Evolutionary conservation across 1,140 invertebrate species (phyloP).

Genomic region (Marisa cornuarietis): DNA sequence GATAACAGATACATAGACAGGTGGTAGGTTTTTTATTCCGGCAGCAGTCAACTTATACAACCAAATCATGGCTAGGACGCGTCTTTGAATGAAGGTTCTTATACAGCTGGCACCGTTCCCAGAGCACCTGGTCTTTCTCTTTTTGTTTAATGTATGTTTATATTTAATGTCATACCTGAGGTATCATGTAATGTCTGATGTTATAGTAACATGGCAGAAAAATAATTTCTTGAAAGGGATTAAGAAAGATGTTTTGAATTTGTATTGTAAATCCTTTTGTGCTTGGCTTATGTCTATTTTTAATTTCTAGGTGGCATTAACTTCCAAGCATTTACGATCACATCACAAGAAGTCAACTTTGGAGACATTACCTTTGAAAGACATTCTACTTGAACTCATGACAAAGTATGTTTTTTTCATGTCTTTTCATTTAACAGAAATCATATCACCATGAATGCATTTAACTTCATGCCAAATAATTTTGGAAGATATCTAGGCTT

Average conservation of each 20-base stretch:
- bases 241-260: not conserved
- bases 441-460: not conserved
- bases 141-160: no score
- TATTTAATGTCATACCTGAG: no score
- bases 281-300: not conserved
- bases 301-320: not conserved
- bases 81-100: no score
- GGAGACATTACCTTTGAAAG: slow-evolving; percentile 14
- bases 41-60: no score
- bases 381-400: slow-evolving; percentile 18
- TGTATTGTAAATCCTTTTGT: not conserved
- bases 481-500: not conserved
- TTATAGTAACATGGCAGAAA: no score
- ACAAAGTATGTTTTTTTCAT: slow-evolving; percentile 7
- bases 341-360: not conserved
- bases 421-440: not conserved
- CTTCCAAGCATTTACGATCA: slow-evolving; percentile 11
- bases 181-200: no score
- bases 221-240: no score
- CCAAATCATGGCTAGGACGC: no score
- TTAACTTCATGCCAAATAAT: not conserved
- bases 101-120: no score
- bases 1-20: no score
- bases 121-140: no score
- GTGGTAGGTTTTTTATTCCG: no score